Evolutionary conservation across 2,888 invertebrate genomes (phyloP).

Genomic region (Limnephilus lunatus): DNA sequence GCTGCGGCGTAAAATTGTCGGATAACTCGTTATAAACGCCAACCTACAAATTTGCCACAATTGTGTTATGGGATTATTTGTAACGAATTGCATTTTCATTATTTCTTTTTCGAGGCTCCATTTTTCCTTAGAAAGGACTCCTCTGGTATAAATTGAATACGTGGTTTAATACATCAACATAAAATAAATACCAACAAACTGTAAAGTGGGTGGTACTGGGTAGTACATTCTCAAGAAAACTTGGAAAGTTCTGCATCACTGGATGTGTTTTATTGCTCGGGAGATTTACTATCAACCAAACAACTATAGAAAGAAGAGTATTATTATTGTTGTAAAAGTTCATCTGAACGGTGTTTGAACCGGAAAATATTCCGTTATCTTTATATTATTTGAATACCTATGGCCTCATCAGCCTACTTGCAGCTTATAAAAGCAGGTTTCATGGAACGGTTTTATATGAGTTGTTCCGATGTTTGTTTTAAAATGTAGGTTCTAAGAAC

Average conservation of each 20-base stretch:
- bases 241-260: slow-evolving; percentile 11
- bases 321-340: not conserved
- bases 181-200: not conserved
- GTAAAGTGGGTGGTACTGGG: not conserved
- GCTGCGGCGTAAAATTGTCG: too few species aligned
- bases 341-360: not conserved
- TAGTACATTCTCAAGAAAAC: not conserved
- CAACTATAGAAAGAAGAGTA: slow-evolving; percentile 3
- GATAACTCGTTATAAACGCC: too few species aligned
- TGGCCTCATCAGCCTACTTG: not conserved
- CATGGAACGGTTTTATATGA: too few species aligned
- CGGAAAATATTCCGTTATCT: not conserved
- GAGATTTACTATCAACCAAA: slow-evolving; percentile 2
- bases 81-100: too few species aligned
- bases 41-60: too few species aligned
- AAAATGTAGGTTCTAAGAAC: too few species aligned
- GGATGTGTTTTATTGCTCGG: slow-evolving; percentile 34
- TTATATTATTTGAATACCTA: not conserved
- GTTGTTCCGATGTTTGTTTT: too few species aligned
- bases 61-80: too few species aligned
- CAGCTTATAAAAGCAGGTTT: too few species aligned
- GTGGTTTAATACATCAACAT: not conserved
- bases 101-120: too few species aligned
- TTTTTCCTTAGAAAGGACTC: not conserved
- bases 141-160: not conserved